Percentiles rank a stretch among this genome's conserved stretches.
These are phyloP conservation scores for Parotocinclus haroldoi DNA, from an alignment of 2,797 vertebrate genomes.

Conservation along the genomic window DNA sequence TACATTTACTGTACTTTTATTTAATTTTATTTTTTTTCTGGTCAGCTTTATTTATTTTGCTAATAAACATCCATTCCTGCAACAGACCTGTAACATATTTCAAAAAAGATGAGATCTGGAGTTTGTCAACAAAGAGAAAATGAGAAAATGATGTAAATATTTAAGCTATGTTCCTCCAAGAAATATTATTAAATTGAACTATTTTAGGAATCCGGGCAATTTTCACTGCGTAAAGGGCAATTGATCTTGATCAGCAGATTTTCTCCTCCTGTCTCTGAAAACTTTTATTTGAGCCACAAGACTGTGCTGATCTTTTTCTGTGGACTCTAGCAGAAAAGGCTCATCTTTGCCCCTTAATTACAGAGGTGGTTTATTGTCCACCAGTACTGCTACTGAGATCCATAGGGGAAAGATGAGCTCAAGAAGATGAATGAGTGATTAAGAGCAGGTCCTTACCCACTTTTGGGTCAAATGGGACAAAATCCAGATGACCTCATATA, in stretches of 20 bases:
- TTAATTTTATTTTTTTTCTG: too few relatives aligned
- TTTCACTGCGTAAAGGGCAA: too few relatives aligned
- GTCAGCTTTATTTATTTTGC: too few relatives aligned
- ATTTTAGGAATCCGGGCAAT: too few relatives aligned
- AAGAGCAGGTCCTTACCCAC: constrained; percentile 64
- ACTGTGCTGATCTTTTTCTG: constrained; percentile 40
- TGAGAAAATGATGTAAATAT: too few relatives aligned
- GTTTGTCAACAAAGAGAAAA: too few relatives aligned
- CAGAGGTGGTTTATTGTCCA: constrained; percentile 68
- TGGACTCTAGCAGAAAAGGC: constrained; percentile 61
- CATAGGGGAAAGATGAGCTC: constrained; percentile 69
- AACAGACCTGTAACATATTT: too few relatives aligned
- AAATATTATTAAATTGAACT: too few relatives aligned
- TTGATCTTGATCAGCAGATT: constrained; percentile 67
- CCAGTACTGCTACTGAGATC: constrained; percentile 60
- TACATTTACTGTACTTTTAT: too few relatives aligned
- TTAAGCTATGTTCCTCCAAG: too few relatives aligned
- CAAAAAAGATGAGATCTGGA: too few relatives aligned
- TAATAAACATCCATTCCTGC: too few relatives aligned
- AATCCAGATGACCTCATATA: constrained; percentile 47
- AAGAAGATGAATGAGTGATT: constrained; percentile 68
- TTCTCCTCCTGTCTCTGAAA: constrained; percentile 39
- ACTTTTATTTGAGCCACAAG: constrained; percentile 44
- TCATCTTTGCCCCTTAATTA: constrained; percentile 60
- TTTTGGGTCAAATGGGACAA: constrained; percentile 54